A percentile compares a stretch with the other conserved stretches of the same genome.
These are phyloP conservation scores for Discoglossus pictus DNA, from an alignment of 2,797 vertebrate species.

Conservation along the genomic window DNA sequence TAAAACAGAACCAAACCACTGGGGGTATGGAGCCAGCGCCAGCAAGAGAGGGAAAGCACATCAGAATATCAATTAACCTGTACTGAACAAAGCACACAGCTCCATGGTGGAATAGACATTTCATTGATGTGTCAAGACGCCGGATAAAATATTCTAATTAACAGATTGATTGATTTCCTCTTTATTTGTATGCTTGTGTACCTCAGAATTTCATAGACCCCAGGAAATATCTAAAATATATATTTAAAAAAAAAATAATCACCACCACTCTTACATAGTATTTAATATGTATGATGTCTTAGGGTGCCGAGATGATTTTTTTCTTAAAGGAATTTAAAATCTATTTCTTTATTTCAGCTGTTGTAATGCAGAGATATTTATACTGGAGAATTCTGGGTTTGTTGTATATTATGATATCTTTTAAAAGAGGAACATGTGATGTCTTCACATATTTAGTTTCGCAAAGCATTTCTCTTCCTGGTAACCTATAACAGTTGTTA, in stretches of 20 bases:
- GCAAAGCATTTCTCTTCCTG: too few relatives aligned
- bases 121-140: slow-evolving; percentile 73
- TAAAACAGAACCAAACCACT: slow-evolving; percentile 95
- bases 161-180: slow-evolving; percentile 58
- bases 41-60: slow-evolving; percentile 68
- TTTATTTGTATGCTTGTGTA: slow-evolving; percentile 35
- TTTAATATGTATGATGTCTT: slow-evolving; percentile 45
- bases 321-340: neutral
- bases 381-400: too few relatives aligned
- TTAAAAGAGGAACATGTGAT: too few relatives aligned
- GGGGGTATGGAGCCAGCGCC: slow-evolving; percentile 70
- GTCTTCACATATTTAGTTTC: too few relatives aligned
- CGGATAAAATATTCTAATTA: slow-evolving; percentile 76
- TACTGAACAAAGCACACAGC: slow-evolving; percentile 68
- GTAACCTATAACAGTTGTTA: too few relatives aligned
- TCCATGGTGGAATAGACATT: slow-evolving; percentile 61
- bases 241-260: slow-evolving; percentile 45
- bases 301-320: neutral
- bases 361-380: too few relatives aligned
- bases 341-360: too few relatives aligned
- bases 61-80: slow-evolving; percentile 91
- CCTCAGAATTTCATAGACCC: slow-evolving; percentile 53
- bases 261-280: slow-evolving; percentile 28
- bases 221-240: slow-evolving; percentile 45
- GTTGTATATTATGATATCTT: too few relatives aligned